Evolutionary conservation across 2,888 invertebrate genomes (phyloP), one percentile per base, ranked within the genome.

Genomic region (Criorhina ranunculi): DNA sequence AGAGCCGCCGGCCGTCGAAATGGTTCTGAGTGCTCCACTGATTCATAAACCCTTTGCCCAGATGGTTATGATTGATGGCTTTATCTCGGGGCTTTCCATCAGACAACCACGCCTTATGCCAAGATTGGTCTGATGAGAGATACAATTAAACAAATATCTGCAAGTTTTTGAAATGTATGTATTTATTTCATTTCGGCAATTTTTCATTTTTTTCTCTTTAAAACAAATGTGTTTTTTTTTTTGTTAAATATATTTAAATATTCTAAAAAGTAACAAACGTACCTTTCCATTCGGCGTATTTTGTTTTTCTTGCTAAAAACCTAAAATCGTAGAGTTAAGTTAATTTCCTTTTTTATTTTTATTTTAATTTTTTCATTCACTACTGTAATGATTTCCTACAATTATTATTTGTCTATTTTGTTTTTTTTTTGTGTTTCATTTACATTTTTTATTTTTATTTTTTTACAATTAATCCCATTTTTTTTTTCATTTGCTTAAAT

Each of bases 331-430:
- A 33, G 12, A 40, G 42, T 24, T 42, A 42, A n/a, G n/a, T n/a
- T 42, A 24, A 35, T 7, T 57, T 57, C 5, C 2, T 19, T 55
- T 57, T 33, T 40, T 42, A 42, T 42, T 15, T 24, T 4, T 24
- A 3, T 24, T 24, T 24, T 24, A 3, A 24, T 31, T 31, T 29
- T 19, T 44, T 37, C 57, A 24, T 49, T 40, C 15, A 19, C 31
- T 60, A 40, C 29, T 62, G 7, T 40, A 29, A 73, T 62, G 40
- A 17, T 51, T 40, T 60, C 62, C 72, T 73, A 73, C 72, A 73
- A 73, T 73, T 62, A 62, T 73, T 73, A 73, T 73, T 73, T 73
- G 72, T 73, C 72, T 73, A 73, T 62, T 73, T 51, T n/a, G 53
- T 42, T 51, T 66, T 66, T 37, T 37, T 17, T 11, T 55, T 55